phyloP scores from a whole-genome alignment of 23 tunicate genomes.

The Trididemnum clinides region DNA sequence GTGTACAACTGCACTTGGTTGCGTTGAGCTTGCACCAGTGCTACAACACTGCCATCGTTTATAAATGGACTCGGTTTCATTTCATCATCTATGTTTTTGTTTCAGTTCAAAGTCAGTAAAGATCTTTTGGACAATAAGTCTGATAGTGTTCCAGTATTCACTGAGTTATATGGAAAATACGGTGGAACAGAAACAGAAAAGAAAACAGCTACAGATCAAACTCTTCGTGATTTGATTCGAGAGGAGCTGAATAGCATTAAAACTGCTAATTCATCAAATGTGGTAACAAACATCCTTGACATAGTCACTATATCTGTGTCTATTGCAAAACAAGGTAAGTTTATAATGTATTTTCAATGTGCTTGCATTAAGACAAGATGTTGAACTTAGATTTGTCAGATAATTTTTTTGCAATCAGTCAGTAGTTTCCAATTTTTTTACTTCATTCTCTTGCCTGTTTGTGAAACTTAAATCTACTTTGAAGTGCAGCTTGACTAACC shows the following conservation, averaged over 20 bases:
- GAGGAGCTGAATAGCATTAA: constrained; percentile 25
- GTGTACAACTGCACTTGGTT: not conserved
- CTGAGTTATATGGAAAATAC: constrained; percentile 37
- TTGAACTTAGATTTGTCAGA: too few species aligned
- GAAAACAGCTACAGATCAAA: constrained; percentile 84
- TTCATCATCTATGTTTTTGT: not conserved
- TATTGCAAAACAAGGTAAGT: constrained; percentile 84
- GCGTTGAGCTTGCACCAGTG: not conserved
- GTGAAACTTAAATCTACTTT: too few species aligned
- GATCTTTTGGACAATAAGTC: constrained; percentile 19
- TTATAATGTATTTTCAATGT: not conserved
- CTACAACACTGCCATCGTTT: not conserved
- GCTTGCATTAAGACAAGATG: not conserved
- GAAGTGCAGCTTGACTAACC: too few species aligned
- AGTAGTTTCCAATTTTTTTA: too few species aligned
- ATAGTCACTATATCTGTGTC: constrained; percentile 54
- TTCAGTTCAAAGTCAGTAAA: constrained; percentile 22
- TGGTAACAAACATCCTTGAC: constrained; percentile 32
- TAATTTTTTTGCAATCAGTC: too few species aligned
- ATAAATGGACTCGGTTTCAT: not conserved
- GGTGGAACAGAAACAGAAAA: constrained; percentile 87
- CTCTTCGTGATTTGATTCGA: constrained; percentile 49
- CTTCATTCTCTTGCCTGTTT: too few species aligned
- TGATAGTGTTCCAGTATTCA: constrained; percentile 23
- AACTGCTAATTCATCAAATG: not conserved